Evolutionary conservation across 2,113 vertebrate species (phyloP), one percentile per base, ranked within the genome.

Genomic region (Panthera tigris): DNA sequence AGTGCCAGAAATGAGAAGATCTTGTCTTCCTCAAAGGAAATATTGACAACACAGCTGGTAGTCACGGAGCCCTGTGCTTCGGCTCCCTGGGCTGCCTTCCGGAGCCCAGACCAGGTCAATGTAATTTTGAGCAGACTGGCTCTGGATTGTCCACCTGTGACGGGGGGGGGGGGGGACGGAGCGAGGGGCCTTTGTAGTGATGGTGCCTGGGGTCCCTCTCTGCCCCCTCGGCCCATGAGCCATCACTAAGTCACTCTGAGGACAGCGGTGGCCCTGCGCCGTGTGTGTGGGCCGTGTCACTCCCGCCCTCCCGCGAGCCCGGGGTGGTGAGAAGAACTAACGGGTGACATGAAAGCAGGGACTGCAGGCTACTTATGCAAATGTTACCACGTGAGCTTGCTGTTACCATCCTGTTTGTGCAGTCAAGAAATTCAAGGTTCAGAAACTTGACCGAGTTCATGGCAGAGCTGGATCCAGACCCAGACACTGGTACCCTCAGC

Each of bases 111-210:
- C 5, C 25, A 25, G 85, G 21, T 23, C 3, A 4, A 3, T 25
- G 4, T 7, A 23, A 52, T 55, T 65, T 21, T 45, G 61, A 45
- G 33, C 5, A 33, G 7, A n/a, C 14, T 23, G 29, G 41, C 13
- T 36, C 57, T 25, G 1, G 7, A 11, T 7, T 41, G 16, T 36
- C 3, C 48, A 45, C 13, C 55, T 74, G 55, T 19, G 2, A 39
- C 27, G 14, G 39, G 21, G 5, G n/a, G n/a, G n/a, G n/a, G n/a
- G 16, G 5, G 9, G 0, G 14, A 2, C 0, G 25, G 6, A 13
- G 12, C 7, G 45, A 11, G 69, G 4, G 8, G 9, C 8, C 18
- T 50, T 52, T 6, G 25, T 33, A 14, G 66, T 11, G 16, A 15
- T 7, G 13, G 25, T 65, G 31, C 1, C 84, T 10, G 18, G 79